These are phyloP conservation scores for Nesoenas mayeri DNA, from an alignment of 2,113 vertebrate species.

Conservation along the genomic window DNA sequence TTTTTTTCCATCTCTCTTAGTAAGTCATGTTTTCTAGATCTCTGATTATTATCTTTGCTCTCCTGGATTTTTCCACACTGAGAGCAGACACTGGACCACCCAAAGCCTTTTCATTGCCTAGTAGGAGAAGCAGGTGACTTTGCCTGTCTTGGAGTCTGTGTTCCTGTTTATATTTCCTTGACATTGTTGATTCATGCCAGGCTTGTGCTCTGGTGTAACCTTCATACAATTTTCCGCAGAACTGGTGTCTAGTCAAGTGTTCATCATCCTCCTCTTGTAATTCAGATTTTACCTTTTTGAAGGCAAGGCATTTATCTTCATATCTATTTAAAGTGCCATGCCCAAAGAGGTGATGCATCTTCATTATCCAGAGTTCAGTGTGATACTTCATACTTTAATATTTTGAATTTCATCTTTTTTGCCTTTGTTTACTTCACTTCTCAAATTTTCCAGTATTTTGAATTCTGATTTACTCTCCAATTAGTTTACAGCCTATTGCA, in stretches of 20 bases:
- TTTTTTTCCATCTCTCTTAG: neutral
- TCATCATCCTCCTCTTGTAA: neutral
- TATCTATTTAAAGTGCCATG: neutral
- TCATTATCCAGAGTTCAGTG: neutral
- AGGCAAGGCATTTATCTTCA: constrained; percentile 5
- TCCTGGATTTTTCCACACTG: neutral
- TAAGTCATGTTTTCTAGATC: neutral
- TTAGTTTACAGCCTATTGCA: neutral
- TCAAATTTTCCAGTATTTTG: neutral
- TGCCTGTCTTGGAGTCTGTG: neutral
- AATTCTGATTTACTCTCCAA: neutral
- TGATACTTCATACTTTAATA: neutral
- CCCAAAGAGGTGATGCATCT: neutral
- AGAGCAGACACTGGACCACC: neutral
- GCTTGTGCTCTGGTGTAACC: neutral
- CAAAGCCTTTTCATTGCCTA: neutral
- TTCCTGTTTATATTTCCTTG: neutral
- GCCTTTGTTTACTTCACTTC: neutral
- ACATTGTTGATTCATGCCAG: neutral
- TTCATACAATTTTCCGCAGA: neutral
- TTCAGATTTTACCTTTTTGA: neutral
- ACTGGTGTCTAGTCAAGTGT: neutral
- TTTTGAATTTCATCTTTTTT: neutral
- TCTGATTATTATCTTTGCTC: neutral
- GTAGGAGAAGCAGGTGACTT: neutral